Base-by-base conservation (phyloP, 2,888 invertebrate species). In the Seladonia tumulorum region DNA sequence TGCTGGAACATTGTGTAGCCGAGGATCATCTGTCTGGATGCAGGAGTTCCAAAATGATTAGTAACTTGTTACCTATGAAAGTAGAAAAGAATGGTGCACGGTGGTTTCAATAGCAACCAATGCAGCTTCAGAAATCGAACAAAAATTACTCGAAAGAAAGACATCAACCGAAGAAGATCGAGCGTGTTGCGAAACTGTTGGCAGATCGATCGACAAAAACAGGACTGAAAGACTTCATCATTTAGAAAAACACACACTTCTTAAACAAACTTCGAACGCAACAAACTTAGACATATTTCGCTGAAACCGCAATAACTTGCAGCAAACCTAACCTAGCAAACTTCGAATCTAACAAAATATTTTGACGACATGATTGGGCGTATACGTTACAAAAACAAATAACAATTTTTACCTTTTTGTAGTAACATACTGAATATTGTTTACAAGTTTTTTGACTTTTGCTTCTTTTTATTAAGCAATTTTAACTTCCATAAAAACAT, bases 11-110 rank as follows among this genome's bases (percentile, higher is more conserved):
- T n/a, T 25, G 45, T 63, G 53, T 14, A 63, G 42, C 53, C 14
- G 66, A 29, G 29, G 77, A 57, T 77, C 45, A 39, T 77, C 47
- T 66, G 47, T 60, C 70, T 25, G 25, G 25, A 25, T 70, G 39
- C 14, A 35, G 3, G 18, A 42, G 78, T 70, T 81, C 7, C 16
- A 12, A 68, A 47, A 57, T 70, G 70, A 81, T 71, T 71, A 42
- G 80, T 25, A 77, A 81, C 77, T 78, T 47, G 81, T 60, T 78
- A 70, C 16, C n/a, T 35, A 7, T 16, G 14, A 35, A n/a, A 22
- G 18, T 2, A 22, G 22, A 10, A 10, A 35, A 16, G 22, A 57
- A 39, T 4, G 18, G 10, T n/a, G 18, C 29, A 16, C 29, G 63
- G 16, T 29, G 63, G 29, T 29, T 63, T 16, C 29, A 29, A 29